Evolutionary conservation across 2,113 vertebrate species (phyloP), one percentile per base, ranked within the genome.

Genomic region (Gymnobelideus leadbeateri): DNA sequence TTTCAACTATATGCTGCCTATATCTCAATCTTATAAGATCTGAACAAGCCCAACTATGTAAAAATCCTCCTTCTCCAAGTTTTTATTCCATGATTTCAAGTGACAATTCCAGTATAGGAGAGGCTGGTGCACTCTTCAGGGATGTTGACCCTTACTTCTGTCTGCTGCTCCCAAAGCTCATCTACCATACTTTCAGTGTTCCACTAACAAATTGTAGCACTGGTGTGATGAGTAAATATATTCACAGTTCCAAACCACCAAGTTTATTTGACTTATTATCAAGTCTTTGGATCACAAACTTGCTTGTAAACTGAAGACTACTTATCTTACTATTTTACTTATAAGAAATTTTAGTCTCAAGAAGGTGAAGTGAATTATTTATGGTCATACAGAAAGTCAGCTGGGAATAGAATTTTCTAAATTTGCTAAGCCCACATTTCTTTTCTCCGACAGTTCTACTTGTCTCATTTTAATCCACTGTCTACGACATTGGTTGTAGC

Each of bases 321-420:
- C 19, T 77, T 23, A 43, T 84, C n/a, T 84, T 84, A 43, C 68
- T n/a, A 84, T 84, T 84, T 84, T 43, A 84, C 68, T 68, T 84
- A 43, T 84, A 84, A 43, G n/a, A 37, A 43, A 84, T 43, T 84
- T 21, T 84, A 89, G 61, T 84, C 91, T 31, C 53, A 90, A 37
- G 24, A 89, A 92, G 28, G 6, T 10, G 91, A 6, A 90, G 26
- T 93, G 92, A 28, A 51, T 43, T 77, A 89, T 89, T 49, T 91
- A 55, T 89, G 43, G 93, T 91, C 28, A n/a, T 94, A 3, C 3
- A 91, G 19, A 84, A 84, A 92, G 2, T 89, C 10, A 68, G 91
- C 31, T 97, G 12, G 90, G 55, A 68, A 94, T 4, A 95, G 2
- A 94, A 23, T 95, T 92, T 57, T 8, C 68, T 94, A 90, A 94